Base-by-base conservation (phyloP, 2,888 invertebrate species). In the Caenorhabditis auriculariae region DNA sequence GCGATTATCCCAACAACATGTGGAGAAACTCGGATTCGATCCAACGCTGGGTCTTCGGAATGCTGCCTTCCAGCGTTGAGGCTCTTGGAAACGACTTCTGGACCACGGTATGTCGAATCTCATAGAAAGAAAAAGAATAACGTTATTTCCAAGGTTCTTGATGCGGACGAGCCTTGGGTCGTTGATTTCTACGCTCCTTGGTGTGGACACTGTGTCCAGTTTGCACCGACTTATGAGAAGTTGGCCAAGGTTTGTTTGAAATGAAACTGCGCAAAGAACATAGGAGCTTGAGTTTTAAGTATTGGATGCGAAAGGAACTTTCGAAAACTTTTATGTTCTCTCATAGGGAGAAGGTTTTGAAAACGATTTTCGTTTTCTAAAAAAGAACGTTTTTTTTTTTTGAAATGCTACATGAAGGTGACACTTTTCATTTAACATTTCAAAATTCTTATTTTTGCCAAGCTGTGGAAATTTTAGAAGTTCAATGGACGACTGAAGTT, bases 141-240 rank as follows among this genome's bases (percentile, higher is more conserved):
- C 23, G 9, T 24, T 21, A 17, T n/a, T 17, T 23, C 53, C 43
- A 32, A 84, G 50, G 84, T 88, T 15, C 75, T 88, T 17, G 78
- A 82, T 1, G 84, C 86, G 52, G 75, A 81, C 27, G 83, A 84
- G 7, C 82, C 86, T 0, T 87, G 87, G 86, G 53, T 84, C 32
- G 77, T 84, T 37, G 79, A 84, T 63, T 84, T 83, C 69, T 84
- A 80, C 66, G 82, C 83, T 28, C 84, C 86, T 0, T 86, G 86
- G 88, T 85, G 85, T 71, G 84, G 84, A 0, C 85, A 83, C 70
- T 89, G 89, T 75, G 85, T 87, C 63, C 84, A 84, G 61, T 87
- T 89, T 81, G 88, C 88, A 60, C 88, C 89, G 2, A 87, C 88
- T 65, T 89, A 88, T 82, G 86, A 87, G 67, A 83, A 85, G 67